These are phyloP conservation scores for Mongoloraphidia duomilia DNA, from an alignment of 2,888 invertebrate genomes.

Conservation along the genomic window DNA sequence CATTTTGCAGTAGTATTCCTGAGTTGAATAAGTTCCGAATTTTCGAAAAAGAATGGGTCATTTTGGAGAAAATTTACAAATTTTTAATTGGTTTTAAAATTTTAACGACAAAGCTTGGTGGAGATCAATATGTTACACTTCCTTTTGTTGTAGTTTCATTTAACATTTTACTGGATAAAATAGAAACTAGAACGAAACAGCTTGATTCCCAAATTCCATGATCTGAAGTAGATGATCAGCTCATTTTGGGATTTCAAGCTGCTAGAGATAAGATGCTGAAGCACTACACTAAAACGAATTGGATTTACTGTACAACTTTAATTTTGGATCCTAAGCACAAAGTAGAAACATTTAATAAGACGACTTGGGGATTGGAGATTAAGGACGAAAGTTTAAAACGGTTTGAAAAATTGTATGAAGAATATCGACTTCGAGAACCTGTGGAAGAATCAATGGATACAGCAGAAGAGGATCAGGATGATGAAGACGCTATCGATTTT, in stretches of 20 bases:
- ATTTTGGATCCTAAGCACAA: constrained; percentile 10
- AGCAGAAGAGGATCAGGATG: constrained; percentile 1
- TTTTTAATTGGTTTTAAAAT: constrained; percentile 7
- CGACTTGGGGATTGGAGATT: neutral
- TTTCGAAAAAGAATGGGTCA: no score
- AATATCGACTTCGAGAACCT: neutral
- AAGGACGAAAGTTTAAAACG: neutral
- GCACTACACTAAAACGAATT: constrained; percentile 9
- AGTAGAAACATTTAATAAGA: neutral
- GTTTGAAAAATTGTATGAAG: neutral
- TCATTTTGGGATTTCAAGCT: constrained; percentile 5
- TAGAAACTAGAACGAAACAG: constrained; percentile 6
- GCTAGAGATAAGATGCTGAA: constrained; percentile 8
- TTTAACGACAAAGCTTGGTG: constrained; percentile 8
- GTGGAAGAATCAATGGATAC: neutral
- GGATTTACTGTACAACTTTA: constrained; percentile 8
- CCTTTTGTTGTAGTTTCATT: constrained; percentile 8
- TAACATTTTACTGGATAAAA: constrained; percentile 6
- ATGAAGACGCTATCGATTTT: constrained; percentile 4
- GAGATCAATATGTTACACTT: constrained; percentile 12
- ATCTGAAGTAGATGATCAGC: constrained; percentile 1
- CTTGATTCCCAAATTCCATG: constrained; percentile 3
- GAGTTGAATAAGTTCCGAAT: no score
- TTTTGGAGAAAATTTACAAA: neutral
- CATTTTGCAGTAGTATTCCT: no score